Evolutionary conservation across 2,113 vertebrate genomes (phyloP).

Genomic region (Apaloderma vittatum): DNA sequence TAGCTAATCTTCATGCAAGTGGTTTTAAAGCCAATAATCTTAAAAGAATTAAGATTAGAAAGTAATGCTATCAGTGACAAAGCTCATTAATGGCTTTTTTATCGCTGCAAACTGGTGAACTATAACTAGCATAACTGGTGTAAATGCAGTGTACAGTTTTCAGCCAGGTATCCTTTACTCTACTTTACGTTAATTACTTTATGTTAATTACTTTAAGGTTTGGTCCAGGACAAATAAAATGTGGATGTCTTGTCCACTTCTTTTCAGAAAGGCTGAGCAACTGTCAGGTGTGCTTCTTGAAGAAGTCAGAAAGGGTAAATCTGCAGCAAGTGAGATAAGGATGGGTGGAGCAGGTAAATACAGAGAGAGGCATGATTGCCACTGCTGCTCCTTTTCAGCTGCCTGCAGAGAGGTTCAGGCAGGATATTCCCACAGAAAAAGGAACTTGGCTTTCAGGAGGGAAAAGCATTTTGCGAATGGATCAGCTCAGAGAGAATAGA

Average conservation of each 20-base stretch:
- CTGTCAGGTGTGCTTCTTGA: not conserved
- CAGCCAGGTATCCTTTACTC: slow-evolving; percentile 50
- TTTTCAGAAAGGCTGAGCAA: slow-evolving; percentile 29
- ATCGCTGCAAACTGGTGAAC: slow-evolving; percentile 68
- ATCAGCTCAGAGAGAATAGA: not conserved
- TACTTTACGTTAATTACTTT: slow-evolving; percentile 63
- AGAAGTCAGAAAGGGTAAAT: not conserved
- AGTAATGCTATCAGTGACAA: slow-evolving; percentile 71
- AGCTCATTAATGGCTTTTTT: slow-evolving; percentile 75
- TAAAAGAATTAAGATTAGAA: slow-evolving; percentile 79
- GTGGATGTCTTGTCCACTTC: not conserved
- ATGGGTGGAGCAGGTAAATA: not conserved
- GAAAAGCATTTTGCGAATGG: not conserved
- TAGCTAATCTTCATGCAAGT: slow-evolving; percentile 69
- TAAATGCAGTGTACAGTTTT: slow-evolving; percentile 64
- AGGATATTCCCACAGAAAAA: not conserved
- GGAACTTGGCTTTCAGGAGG: not conserved
- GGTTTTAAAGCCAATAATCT: slow-evolving; percentile 77
- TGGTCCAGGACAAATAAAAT: slow-evolving; percentile 60
- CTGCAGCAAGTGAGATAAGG: slow-evolving; percentile 27
- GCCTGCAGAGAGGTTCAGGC: not conserved
- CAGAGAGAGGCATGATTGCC: not conserved
- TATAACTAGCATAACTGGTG: slow-evolving; percentile 65
- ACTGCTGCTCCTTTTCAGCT: not conserved
- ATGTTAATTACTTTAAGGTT: slow-evolving; percentile 57